Conservation (phyloP, 2,797 vertebrate genomes). For the Falco biarmicus region DNA sequence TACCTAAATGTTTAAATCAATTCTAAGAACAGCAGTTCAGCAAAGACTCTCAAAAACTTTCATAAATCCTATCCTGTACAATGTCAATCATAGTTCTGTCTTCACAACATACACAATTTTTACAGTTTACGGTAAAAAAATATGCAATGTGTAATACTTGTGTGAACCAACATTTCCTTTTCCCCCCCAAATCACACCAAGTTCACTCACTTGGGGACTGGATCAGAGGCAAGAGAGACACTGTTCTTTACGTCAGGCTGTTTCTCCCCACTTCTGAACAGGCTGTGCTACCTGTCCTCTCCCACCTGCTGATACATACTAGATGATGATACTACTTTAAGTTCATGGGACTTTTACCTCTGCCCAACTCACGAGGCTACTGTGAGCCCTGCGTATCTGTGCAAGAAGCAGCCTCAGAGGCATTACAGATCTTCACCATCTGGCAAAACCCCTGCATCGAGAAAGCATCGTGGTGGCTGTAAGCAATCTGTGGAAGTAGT, state of each 20-base stretch:
- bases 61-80: neutral
- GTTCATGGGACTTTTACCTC: neutral
- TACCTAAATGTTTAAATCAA: neutral
- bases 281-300: neutral
- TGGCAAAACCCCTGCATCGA: neutral
- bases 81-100: neutral
- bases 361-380: neutral
- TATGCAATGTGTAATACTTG: rapidly evolving
- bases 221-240: rapidly evolving
- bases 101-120: neutral
- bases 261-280: neutral
- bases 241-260: rapidly evolving
- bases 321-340: neutral
- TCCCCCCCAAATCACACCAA: neutral
- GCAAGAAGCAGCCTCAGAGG: neutral
- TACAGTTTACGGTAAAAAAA: neutral
- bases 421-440: neutral
- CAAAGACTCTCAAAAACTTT: neutral
- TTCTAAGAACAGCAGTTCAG: neutral
- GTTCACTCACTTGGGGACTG: neutral
- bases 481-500: neutral
- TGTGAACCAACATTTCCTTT: neutral
- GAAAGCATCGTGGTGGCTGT: neutral
- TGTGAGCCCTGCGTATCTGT: too few relatives aligned
- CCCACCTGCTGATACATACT: neutral